These are phyloP conservation scores for Cheilosia vulpina DNA, from an alignment of 2,888 invertebrate species.

Conservation along the genomic window DNA sequence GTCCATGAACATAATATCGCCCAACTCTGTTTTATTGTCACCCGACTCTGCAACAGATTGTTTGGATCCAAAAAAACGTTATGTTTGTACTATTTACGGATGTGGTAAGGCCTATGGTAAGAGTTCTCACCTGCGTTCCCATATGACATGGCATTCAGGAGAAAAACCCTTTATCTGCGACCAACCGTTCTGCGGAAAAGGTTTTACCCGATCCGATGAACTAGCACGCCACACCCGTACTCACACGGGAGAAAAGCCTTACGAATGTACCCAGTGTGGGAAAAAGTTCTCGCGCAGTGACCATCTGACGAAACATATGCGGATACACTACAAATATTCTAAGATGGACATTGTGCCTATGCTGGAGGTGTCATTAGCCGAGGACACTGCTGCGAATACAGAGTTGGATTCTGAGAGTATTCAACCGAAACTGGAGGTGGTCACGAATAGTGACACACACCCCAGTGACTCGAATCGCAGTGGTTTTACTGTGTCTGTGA, in stretches of 20 bases:
- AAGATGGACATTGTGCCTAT: slow-evolving; percentile 54
- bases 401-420: slow-evolving; percentile 5
- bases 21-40: neutral
- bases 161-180: slow-evolving; percentile 81
- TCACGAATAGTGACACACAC: neutral
- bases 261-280: slow-evolving; percentile 80
- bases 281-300: slow-evolving; percentile 82
- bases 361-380: slow-evolving; percentile 43
- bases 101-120: slow-evolving; percentile 82
- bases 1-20: neutral
- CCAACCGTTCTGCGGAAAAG: slow-evolving; percentile 80
- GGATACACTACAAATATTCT: slow-evolving; percentile 54
- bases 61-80: slow-evolving; percentile 79
- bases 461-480: neutral
- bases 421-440: neutral
- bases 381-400: slow-evolving; percentile 10
- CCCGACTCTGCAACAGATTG: slow-evolving; percentile 8
- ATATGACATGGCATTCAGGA: slow-evolving; percentile 82
- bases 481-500: neutral
- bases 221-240: slow-evolving; percentile 81
- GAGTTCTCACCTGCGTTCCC: slow-evolving; percentile 82
- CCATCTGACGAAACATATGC: slow-evolving; percentile 81
- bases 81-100: slow-evolving; percentile 80
- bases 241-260: slow-evolving; percentile 81
- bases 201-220: slow-evolving; percentile 82